Percentiles rank a stretch among this genome's conserved stretches.
phyloP scores from a whole-genome alignment of 2,888 invertebrate species.

The Cephus nigrinus region DNA sequence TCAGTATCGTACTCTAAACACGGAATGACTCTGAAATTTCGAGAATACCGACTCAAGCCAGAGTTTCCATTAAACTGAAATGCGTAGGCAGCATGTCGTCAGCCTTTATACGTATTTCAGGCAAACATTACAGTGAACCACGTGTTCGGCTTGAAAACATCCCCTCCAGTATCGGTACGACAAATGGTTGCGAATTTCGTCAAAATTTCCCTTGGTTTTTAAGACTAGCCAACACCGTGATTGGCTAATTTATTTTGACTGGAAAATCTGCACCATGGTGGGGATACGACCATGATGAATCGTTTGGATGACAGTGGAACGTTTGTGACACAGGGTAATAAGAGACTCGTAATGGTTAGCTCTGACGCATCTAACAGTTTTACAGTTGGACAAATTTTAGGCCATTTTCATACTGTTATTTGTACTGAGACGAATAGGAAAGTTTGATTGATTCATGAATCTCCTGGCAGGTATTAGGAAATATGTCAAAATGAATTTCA shows the following conservation, averaged over 20 bases:
- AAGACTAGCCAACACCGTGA: neutral
- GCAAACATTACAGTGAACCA: constrained; percentile 48
- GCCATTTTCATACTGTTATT: neutral
- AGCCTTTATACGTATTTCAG: constrained; percentile 58
- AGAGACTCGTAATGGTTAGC: neutral
- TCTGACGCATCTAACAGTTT: neutral
- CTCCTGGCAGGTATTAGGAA: no score
- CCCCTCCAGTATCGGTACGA: neutral
- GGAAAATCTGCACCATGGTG: neutral
- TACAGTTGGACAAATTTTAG: neutral
- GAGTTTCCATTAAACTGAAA: neutral
- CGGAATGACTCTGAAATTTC: neutral
- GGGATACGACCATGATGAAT: neutral
- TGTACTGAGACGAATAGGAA: neutral
- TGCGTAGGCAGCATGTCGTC: neutral
- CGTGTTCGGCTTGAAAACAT: constrained; percentile 48
- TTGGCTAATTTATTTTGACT: neutral
- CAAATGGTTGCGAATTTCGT: neutral
- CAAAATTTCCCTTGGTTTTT: neutral
- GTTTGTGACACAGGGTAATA: no score
- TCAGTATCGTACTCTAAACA: neutral
- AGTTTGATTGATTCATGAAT: neutral
- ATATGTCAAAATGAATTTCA: neutral
- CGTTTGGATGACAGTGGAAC: no score
- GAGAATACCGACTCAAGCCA: neutral